Percentiles rank a stretch among this genome's conserved stretches.
phyloP scores from a whole-genome alignment of 2,797 vertebrate genomes.

The Threskiornis aethiopicus region DNA sequence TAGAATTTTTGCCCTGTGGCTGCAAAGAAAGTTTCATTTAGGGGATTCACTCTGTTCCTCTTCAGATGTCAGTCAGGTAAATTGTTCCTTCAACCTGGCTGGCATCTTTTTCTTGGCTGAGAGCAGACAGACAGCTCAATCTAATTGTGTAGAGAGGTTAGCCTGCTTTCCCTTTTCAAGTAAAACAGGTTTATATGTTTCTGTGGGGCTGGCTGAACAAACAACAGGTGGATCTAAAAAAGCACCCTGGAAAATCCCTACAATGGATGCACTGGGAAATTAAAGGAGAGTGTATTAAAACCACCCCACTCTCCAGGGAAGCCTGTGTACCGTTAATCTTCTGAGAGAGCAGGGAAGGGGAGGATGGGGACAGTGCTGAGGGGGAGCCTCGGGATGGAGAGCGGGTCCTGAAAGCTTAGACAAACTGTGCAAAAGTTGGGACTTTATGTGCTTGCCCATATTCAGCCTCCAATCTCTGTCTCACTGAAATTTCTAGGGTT shows the following conservation, averaged over 20 bases:
- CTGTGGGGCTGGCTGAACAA: conserved; percentile 7
- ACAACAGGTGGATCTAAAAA: conserved; percentile 49
- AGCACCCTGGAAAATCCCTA: conserved; percentile 28
- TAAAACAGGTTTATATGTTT: conserved; percentile 40
- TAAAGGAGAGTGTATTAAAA: background rate
- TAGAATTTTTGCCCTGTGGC: background rate
- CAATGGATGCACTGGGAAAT: background rate
- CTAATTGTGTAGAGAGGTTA: background rate
- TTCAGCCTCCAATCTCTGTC: background rate
- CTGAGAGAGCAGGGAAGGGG: background rate
- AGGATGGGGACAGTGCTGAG: background rate
- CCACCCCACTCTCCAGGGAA: background rate
- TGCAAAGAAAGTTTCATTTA: conserved; percentile 4
- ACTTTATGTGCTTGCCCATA: background rate
- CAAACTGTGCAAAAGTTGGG: background rate
- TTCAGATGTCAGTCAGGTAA: conserved; percentile 14
- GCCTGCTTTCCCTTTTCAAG: conserved; percentile 22
- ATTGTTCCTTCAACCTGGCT: background rate
- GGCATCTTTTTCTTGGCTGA: background rate
- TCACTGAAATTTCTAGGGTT: background rate
- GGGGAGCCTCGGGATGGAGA: background rate
- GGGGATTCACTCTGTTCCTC: background rate
- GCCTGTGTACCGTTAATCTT: background rate
- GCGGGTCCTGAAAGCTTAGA: background rate
- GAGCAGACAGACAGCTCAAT: conserved; percentile 11